Evolutionary conservation across 2,888 invertebrate genomes (phyloP).

Genomic region (Phaonia tiefii): DNA sequence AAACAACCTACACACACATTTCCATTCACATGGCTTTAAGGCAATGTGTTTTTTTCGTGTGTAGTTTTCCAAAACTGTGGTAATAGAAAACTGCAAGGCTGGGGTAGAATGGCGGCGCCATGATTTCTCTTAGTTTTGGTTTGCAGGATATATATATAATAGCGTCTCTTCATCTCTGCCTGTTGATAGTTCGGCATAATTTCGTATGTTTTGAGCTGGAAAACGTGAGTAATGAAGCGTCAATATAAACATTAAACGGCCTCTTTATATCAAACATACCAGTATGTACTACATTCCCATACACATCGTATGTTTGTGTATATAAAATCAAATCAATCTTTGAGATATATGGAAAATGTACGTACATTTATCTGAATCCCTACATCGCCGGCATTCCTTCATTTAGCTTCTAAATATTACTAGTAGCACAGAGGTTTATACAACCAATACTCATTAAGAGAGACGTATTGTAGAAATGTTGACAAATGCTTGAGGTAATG

Average conservation of each 20-base stretch:
- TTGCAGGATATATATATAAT: no score
- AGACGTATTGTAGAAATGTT: conserved; percentile 11
- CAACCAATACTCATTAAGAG: conserved; percentile 13
- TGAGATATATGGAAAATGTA: no score
- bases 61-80: conserved; percentile 39
- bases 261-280: neutral
- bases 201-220: conserved; percentile 50
- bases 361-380: no score
- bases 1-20: conserved; percentile 13
- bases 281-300: no score
- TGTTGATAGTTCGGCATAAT: conserved; percentile 9
- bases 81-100: conserved; percentile 24
- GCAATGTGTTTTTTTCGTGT: neutral
- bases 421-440: no score
- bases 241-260: conserved; percentile 63
- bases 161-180: neutral
- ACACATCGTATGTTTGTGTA: no score
- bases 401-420: no score
- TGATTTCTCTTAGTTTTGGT: no score
- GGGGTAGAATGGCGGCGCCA: neutral
- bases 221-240: conserved; percentile 64
- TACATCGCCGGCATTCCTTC: no score
- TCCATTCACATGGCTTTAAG: neutral
- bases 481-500: conserved; percentile 14
- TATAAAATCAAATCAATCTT: no score